Evolutionary conservation across 2,113 vertebrate genomes (phyloP).

Genomic region (Chascanopsetta lugubris): DNA sequence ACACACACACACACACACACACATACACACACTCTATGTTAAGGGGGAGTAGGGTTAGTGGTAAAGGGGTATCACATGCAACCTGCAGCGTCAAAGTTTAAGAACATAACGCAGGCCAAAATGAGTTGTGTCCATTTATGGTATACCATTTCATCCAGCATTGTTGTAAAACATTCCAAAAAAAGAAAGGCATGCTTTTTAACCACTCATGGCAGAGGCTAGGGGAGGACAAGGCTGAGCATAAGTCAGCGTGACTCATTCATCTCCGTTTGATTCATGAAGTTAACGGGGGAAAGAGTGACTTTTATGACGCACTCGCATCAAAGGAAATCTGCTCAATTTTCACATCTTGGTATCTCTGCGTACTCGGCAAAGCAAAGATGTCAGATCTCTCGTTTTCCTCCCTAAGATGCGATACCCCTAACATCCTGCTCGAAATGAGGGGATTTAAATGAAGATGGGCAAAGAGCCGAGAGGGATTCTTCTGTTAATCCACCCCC

Average conservation of each 20-base stretch:
- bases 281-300: not conserved
- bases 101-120: too few relatives aligned
- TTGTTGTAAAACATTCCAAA: too few relatives aligned
- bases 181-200: not conserved
- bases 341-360: not conserved
- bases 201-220: not conserved
- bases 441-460: conserved; percentile 52
- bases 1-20: too few relatives aligned
- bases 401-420: conserved; percentile 7
- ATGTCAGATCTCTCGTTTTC: conserved; percentile 13
- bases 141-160: too few relatives aligned
- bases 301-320: not conserved
- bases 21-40: too few relatives aligned
- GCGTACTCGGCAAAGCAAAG: conserved; percentile 10
- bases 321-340: not conserved
- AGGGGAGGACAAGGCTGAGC: conserved; percentile 9
- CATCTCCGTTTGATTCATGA: not conserved
- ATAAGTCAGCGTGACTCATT: not conserved
- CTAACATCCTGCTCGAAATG: conserved; percentile 36
- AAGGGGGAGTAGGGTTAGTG: too few relatives aligned
- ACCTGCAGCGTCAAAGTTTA: too few relatives aligned
- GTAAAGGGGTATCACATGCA: too few relatives aligned
- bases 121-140: too few relatives aligned
- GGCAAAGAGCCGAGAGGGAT: conserved; percentile 29
- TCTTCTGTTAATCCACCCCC: conserved; percentile 53